Evolutionary conservation across 2,888 invertebrate genomes (phyloP), one percentile per base, ranked within the genome.

Genomic region (Hetaerina titia): DNA sequence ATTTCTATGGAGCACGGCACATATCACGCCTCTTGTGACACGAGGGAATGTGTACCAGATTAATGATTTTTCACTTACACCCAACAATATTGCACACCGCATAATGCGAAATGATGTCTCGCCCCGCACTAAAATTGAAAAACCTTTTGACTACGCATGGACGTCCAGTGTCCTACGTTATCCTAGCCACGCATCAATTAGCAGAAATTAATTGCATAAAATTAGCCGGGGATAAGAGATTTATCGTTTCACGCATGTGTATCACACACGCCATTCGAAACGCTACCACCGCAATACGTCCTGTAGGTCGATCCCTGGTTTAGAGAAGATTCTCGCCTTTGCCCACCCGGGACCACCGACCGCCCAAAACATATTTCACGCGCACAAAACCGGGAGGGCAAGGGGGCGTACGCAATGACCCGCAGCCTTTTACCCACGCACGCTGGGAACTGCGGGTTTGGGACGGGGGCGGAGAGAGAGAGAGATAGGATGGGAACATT

Each of bases 191-290:
- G 81, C 81, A 81, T 81, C 81, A 81, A 81, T 81, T 81, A 81
- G 31, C 81, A 31, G 81, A 81, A 81, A 81, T 81, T 81, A 81
- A 81, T 81, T 81, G 81, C 81, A 81, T 81, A 81, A 81, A 81
- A 81, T 81, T 31, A 81, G 81, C 81, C 7, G 81, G 25, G 81
- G 25, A 25, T 31, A 81, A 81, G 81, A 81, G 81, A 81, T 81
- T 81, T 81, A 81, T 31, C 11, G 31, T 31, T 81, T 81, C 81
- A 13, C 81, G 15, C 81, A 31, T 31, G 60, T 17, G 11, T 60
- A 15, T 11, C 13, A 17, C 17, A 13, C 25, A 31, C 13, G 31
- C 11, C 81, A 22, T 81, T 2, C 31, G 11, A 31, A 81, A 2
- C 5, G 25, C 9, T 81, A 25, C 81, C 81, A 13, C 31, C 13